Evolutionary conservation across 2,888 invertebrate genomes (phyloP), one percentile per base, ranked within the genome.

Genomic region (Rhagonycha fulva): DNA sequence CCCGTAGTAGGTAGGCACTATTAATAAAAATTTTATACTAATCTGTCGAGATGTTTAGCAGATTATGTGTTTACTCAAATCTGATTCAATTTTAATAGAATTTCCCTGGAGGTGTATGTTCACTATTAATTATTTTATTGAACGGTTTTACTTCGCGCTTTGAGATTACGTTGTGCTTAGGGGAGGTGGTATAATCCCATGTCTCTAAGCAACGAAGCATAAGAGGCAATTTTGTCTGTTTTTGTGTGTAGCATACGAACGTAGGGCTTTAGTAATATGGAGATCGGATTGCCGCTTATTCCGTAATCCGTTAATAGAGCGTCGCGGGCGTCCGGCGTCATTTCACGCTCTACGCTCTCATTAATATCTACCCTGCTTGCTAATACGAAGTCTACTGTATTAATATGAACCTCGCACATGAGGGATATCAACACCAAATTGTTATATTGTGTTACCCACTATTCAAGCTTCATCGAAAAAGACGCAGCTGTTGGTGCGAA

Each of bases 61-160:
- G 74, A 72, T 61, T 74, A 30, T 60, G 32, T 63, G 72, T 72
- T 77, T 77, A 70, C 74, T 70, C 60, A 74, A 74, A 75, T 77
- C 67, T 75, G 68, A 72, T 66, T 77, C 70, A 75, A 75, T 80
- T 79, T 80, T 80, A 81, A 81, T 80, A 79, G 77, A 76, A 79
- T 77, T 78, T 77, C 80, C 84, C 84, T 80, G 71, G 83, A 84
- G 84, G 82, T 83, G 83, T 81, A 30, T 72, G 74, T 74, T 76
- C 68, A 82, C 86, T 86, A 87, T 87, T 87, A 87, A 87, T 87
- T 87, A 87, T 87, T 87, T 87, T 87, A 87, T 87, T 84, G 87
- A 86, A 84, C 85, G 85, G 82, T 83, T 84, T 83, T 83, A 81
- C 78, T 79, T 72, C 74, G 76, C 78, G 74, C 71, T 75, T 78